Evolutionary conservation across 1,140 invertebrate species (phyloP).

Genomic region (Drosophila cardini): DNA sequence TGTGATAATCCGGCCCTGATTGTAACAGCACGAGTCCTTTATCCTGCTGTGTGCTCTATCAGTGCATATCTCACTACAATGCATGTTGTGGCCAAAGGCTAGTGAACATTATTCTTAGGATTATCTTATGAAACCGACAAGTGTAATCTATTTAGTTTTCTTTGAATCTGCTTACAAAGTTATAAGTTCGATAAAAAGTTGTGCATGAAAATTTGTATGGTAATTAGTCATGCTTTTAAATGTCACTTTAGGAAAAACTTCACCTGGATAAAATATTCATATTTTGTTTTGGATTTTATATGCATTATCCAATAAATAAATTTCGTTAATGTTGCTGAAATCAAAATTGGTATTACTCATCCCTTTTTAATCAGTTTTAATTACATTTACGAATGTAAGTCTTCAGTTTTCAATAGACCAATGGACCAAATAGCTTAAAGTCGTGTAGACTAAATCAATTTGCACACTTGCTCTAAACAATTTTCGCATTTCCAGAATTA

Average conservation of each 20-base stretch:
- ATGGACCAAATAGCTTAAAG: slow-evolving; percentile 25
- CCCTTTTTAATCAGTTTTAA: too few species aligned
- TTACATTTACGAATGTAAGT: slow-evolving; percentile 21
- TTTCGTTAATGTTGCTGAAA: too few species aligned
- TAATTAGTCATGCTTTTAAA: too few species aligned
- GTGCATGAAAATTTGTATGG: neutral
- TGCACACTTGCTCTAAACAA: slow-evolving; percentile 41
- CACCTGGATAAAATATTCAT: too few species aligned
- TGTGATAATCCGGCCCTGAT: too few species aligned
- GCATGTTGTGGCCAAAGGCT: slow-evolving; percentile 16
- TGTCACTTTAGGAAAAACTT: too few species aligned
- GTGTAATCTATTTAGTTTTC: neutral
- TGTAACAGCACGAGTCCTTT: slow-evolving; percentile 42
- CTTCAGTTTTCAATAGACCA: slow-evolving; percentile 21
- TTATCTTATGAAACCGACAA: neutral
- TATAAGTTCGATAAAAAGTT: slow-evolving; percentile 1
- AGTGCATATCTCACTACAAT: slow-evolving; percentile 29
- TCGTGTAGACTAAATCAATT: slow-evolving; percentile 52
- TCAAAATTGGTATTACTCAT: too few species aligned
- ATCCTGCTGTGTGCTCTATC: slow-evolving; percentile 33
- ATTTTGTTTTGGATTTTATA: too few species aligned
- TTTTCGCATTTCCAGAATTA: slow-evolving; percentile 33
- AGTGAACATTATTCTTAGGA: slow-evolving; percentile 14
- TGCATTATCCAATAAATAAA: too few species aligned
- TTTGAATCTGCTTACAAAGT: neutral